phyloP scores from a whole-genome alignment of 2,888 invertebrate species.

The Cynaeus angustus region DNA sequence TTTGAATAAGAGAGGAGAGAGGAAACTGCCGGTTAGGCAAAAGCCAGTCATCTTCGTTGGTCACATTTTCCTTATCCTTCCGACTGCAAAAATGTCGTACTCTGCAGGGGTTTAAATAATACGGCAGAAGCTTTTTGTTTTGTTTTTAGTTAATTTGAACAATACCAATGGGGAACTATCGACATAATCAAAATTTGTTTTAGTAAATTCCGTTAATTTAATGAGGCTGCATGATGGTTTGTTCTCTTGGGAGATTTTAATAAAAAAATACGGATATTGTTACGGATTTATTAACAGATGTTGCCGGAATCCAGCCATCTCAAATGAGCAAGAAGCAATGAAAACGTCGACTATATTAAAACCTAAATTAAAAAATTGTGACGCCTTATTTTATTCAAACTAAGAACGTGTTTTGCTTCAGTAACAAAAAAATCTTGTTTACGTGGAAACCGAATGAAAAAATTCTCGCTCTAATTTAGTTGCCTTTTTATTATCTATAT shows the following conservation, averaged over 20 bases:
- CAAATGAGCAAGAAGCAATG: neutral
- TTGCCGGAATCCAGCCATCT: neutral
- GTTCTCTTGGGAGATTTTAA: neutral
- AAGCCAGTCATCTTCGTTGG: conserved; percentile 55
- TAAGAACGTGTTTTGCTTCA: too few species aligned
- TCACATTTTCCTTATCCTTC: conserved; percentile 56
- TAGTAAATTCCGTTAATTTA: conserved; percentile 13
- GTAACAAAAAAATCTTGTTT: too few species aligned
- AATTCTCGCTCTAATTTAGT: neutral
- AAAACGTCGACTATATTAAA: neutral
- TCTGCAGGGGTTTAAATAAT: conserved; percentile 33
- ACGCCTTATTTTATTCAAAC: too few species aligned
- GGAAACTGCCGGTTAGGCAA: conserved; percentile 53
- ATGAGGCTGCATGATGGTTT: neutral
- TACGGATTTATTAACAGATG: conserved; percentile 3
- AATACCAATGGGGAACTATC: conserved; percentile 25
- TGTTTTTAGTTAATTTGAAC: conserved; percentile 35
- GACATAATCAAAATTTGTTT: conserved; percentile 14
- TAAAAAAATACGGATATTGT: conserved; percentile 3
- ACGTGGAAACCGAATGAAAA: neutral
- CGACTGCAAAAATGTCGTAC: conserved; percentile 40
- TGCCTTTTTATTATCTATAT: neutral
- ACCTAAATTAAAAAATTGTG: neutral
- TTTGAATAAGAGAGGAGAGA: conserved; percentile 50
- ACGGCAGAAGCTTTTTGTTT: conserved; percentile 24